Conservation (phyloP, 2,113 vertebrate genomes). For the Grantiella picta region DNA sequence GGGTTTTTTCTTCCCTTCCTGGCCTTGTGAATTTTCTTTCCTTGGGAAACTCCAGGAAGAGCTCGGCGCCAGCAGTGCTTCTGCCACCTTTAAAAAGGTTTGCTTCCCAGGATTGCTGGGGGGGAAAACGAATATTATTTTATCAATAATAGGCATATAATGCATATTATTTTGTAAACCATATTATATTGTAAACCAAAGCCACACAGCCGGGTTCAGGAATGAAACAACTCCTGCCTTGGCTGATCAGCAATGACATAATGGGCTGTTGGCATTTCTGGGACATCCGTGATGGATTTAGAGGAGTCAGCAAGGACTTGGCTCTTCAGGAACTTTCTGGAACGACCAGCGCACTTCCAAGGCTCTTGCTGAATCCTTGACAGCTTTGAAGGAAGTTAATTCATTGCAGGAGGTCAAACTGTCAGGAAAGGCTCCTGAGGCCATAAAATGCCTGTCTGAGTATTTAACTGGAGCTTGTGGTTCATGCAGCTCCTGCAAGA, state of each 20-base stretch:
- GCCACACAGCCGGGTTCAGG: not conserved
- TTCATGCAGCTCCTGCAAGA: not conserved
- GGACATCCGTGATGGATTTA: not conserved
- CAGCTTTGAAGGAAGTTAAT: not conserved
- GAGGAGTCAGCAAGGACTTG: not conserved
- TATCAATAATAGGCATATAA: too few species aligned
- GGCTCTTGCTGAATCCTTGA: not conserved
- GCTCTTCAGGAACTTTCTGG: not conserved
- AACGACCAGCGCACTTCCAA: not conserved
- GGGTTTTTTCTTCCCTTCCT: not conserved
- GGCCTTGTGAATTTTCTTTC: not conserved
- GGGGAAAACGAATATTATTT: not conserved
- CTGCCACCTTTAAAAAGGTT: not conserved
- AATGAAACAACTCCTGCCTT: not conserved
- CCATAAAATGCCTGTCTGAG: not conserved
- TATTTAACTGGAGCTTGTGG: not conserved
- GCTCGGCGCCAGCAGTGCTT: not conserved
- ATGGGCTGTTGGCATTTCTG: not conserved
- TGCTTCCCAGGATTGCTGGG: not conserved
- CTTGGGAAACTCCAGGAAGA: not conserved
- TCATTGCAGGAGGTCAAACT: not conserved
- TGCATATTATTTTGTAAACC: too few species aligned
- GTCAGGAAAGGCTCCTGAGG: not conserved
- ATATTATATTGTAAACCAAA: not conserved
- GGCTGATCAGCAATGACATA: not conserved